Percentiles rank a stretch among this genome's conserved stretches.
Evolutionary conservation across 2,113 vertebrate genomes (phyloP).

Genomic region (Rhabdomys dilectus): DNA sequence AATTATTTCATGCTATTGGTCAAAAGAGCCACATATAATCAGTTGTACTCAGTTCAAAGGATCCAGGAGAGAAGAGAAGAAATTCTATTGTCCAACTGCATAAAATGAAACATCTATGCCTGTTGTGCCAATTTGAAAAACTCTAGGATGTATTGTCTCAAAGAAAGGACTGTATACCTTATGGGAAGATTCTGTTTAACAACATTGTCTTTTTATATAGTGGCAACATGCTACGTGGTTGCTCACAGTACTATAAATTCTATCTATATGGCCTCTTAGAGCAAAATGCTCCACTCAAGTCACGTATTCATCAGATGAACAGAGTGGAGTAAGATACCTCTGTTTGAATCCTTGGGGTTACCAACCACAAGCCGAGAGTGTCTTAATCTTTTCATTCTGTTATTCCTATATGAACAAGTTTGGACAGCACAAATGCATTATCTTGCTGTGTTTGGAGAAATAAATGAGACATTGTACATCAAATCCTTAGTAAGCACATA

Average conservation of each 20-base stretch:
- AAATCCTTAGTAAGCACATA: not conserved
- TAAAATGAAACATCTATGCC: slow-evolving; percentile 11
- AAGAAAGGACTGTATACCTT: not conserved
- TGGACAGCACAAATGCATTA: not conserved
- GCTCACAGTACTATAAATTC: not conserved
- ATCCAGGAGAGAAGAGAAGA: not conserved
- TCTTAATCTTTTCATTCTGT: slow-evolving; percentile 10
- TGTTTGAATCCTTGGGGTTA: not conserved
- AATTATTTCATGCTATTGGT: not conserved
- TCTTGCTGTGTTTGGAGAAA: not conserved
- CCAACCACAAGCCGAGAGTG: not conserved
- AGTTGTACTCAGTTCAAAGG: slow-evolving; percentile 30
- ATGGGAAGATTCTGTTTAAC: not conserved
- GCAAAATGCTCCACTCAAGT: not conserved
- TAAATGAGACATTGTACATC: slow-evolving; percentile 11
- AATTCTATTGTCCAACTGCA: not conserved
- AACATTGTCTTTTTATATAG: not conserved
- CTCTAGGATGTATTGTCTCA: not conserved
- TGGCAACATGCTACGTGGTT: not conserved
- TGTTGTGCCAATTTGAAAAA: not conserved
- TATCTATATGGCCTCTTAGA: not conserved
- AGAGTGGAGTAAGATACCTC: not conserved
- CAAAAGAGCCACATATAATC: not conserved
- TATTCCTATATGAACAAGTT: not conserved
- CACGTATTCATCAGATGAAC: not conserved